phyloP scores from a whole-genome alignment of 1,140 invertebrate species.

The Tetranychus cinnabarinus region DNA sequence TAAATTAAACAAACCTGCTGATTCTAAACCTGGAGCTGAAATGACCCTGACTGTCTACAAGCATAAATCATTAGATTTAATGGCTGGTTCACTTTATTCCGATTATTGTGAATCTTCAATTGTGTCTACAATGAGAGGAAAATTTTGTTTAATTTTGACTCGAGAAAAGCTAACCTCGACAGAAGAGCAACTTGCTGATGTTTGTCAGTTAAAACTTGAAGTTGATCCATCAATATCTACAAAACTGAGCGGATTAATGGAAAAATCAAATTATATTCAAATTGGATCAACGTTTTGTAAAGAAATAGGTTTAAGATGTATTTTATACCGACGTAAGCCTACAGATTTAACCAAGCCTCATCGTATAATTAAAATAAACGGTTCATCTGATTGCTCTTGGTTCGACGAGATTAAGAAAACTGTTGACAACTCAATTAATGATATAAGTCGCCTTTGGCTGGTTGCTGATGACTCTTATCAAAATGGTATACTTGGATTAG shows the following conservation, averaged over 20 bases:
- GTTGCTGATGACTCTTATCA: slow-evolving; percentile 26
- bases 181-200: not conserved
- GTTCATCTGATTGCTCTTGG: slow-evolving; percentile 28
- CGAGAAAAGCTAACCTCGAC: not conserved
- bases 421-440: slow-evolving; percentile 19
- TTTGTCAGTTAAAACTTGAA: too few species aligned
- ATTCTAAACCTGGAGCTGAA: too few species aligned
- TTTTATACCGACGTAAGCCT: not conserved
- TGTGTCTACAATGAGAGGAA: too few species aligned
- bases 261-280: not conserved
- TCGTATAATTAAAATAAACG: too few species aligned
- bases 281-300: not conserved
- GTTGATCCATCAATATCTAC: not conserved
- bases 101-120: too few species aligned
- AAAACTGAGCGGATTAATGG: not conserved
- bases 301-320: not conserved
- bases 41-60: too few species aligned
- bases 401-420: slow-evolving; percentile 32
- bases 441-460: slow-evolving; percentile 30
- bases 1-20: too few species aligned
- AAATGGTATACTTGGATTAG: slow-evolving; percentile 58
- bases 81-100: too few species aligned
- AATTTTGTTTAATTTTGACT: not conserved
- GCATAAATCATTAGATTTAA: too few species aligned
- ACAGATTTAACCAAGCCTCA: too few species aligned